Conservation (phyloP, 2,888 invertebrate genomes). For the Cheilosia vernalis region DNA sequence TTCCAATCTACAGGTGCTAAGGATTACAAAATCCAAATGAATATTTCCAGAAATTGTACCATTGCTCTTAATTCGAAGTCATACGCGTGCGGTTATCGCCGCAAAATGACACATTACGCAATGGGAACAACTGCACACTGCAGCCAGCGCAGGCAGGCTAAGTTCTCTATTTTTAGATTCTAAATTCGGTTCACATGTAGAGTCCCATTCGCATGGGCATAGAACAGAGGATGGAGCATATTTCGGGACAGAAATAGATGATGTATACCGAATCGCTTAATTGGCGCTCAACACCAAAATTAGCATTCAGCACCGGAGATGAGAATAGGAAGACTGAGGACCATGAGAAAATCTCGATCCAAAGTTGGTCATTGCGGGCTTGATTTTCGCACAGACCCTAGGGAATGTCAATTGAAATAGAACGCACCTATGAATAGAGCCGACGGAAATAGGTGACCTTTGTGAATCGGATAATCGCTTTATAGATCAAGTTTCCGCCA, state of each 20-base stretch:
- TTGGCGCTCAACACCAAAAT: slow-evolving; percentile 69
- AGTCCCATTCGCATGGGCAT: slow-evolving; percentile 37
- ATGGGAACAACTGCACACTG: slow-evolving; percentile 64
- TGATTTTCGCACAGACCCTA: slow-evolving; percentile 41
- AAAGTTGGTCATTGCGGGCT: slow-evolving; percentile 50
- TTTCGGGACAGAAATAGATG: slow-evolving; percentile 52
- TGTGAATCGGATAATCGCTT: slow-evolving; percentile 25
- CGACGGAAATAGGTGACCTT: slow-evolving; percentile 53
- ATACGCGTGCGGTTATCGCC: slow-evolving; percentile 5
- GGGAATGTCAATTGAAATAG: slow-evolving; percentile 56
- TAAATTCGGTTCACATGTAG: slow-evolving; percentile 37
- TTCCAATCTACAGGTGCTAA: slow-evolving; percentile 63
- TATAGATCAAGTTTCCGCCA: slow-evolving; percentile 51
- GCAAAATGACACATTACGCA: slow-evolving; percentile 62
- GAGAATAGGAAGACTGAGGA: slow-evolving; percentile 43
- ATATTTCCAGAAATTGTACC: slow-evolving; percentile 49
- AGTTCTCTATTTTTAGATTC: slow-evolving; percentile 53
- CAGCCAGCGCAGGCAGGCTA: background rate
- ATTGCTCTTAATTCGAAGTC: slow-evolving; percentile 6
- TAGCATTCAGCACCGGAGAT: slow-evolving; percentile 59
- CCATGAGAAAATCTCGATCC: slow-evolving; percentile 21
- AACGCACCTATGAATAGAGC: slow-evolving; percentile 41
- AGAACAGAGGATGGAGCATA: slow-evolving; percentile 30
- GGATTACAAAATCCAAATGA: slow-evolving; percentile 42
- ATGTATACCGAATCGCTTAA: slow-evolving; percentile 42